Evolutionary conservation across 2,113 vertebrate genomes (phyloP).

Genomic region (Plotosus lineatus): DNA sequence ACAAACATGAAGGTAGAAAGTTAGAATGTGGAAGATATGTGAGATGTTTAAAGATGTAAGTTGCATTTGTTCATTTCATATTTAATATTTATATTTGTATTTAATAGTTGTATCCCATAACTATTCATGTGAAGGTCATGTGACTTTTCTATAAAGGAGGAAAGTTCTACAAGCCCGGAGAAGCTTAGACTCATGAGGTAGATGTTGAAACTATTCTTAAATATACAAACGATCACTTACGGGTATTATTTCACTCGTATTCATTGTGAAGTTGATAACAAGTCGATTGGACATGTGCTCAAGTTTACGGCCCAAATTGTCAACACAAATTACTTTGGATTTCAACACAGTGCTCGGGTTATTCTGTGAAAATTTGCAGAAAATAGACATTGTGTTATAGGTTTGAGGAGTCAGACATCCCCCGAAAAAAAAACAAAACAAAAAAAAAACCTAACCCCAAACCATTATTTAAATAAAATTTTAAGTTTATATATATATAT

Average conservation of each 20-base stretch:
- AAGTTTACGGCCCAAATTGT: conserved; percentile 3
- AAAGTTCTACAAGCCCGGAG: background rate
- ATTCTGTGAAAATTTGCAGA: conserved; percentile 41
- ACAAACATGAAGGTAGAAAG: background rate
- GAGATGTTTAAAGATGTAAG: background rate
- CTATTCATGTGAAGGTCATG: background rate
- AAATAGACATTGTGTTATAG: background rate
- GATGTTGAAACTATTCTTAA: background rate
- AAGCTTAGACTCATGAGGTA: background rate
- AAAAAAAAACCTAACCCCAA: background rate
- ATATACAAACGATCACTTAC: conserved; percentile 21
- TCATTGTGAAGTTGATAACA: background rate
- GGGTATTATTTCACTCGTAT: conserved; percentile 27
- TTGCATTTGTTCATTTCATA: background rate
- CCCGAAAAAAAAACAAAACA: background rate
- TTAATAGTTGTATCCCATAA: background rate
- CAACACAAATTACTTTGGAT: conserved; percentile 57
- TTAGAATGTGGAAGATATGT: background rate
- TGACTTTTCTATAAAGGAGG: background rate
- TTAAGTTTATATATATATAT: no score
- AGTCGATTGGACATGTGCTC: background rate
- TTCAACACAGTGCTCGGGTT: background rate
- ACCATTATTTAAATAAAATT: no score
- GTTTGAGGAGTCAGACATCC: no score
- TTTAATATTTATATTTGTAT: background rate